Evolutionary conservation across 2,888 invertebrate genomes (phyloP).

Genomic region (Heliconius cydno): DNA sequence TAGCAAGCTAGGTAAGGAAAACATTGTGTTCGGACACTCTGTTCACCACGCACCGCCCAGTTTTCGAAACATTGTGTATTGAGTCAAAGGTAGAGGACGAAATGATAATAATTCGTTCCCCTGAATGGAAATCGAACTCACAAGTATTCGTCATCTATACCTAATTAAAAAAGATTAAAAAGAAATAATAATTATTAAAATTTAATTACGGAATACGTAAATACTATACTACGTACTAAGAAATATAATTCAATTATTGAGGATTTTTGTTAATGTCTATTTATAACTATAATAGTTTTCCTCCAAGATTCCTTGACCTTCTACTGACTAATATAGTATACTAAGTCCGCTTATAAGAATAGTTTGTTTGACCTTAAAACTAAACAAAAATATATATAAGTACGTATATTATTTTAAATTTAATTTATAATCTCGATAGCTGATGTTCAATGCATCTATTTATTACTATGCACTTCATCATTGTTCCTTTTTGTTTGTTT

Average conservation of each 20-base stretch:
- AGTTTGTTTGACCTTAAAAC: slow-evolving; percentile 15
- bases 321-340: slow-evolving; percentile 9
- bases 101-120: not conserved
- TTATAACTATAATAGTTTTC: slow-evolving; percentile 15
- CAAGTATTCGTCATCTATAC: not conserved
- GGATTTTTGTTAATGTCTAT: not conserved
- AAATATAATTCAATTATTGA: no score
- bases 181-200: no score
- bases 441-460: not conserved
- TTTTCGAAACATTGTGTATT: not conserved
- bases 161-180: no score
- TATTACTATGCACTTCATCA: no score
- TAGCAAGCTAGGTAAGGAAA: not conserved
- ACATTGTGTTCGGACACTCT: not conserved
- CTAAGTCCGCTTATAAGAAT: slow-evolving; percentile 22
- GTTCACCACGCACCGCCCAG: not conserved
- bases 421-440: not conserved
- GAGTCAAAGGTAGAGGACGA: not conserved
- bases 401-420: slow-evolving; percentile 6
- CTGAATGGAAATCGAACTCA: not conserved
- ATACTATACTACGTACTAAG: no score
- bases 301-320: slow-evolving; percentile 23
- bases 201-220: no score
- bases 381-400: not conserved
- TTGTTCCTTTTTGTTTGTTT: no score